Base-by-base conservation (phyloP, 2,888 invertebrate genomes). In the Chloromyia formosa region DNA sequence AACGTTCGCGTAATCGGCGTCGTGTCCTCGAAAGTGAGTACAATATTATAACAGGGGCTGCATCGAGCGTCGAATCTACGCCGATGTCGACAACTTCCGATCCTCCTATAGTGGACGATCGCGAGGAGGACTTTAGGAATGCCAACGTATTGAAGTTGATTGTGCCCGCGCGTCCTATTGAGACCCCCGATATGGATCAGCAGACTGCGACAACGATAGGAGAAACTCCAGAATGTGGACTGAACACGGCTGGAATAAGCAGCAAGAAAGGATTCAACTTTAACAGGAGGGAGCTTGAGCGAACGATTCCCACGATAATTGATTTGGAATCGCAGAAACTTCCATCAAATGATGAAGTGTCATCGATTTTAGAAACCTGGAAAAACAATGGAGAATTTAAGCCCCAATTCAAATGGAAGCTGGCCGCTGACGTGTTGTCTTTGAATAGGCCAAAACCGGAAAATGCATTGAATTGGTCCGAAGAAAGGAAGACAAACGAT, bases 1-100 rank as follows among this genome's bases (percentile, higher is more conserved):
- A 82, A n/a, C 77, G 78, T 0, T 76, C 79, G 0, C 79, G 79
- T 14, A 83, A 82, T 77, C 79, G 80, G 1, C 79, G 77, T 7
- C 81, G 79, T 74, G 81, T 82, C 1, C 74, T 82, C 1, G 79
- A 80, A 75, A 81, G 82, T 73, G 82, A 82, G 78, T 82, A 79
- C 74, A 76, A 80, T 74, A 81, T 80, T 76, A 58, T 78, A 9
- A 74, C 53, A 2, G 62, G 62, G 1, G 27, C n/a, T 27, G 27
- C 20, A 12, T 78, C 77, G 60, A 77, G 75, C 10, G 66, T 74
- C 0, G 35, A 80, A 20, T 79, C 79, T 0, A 81, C 81, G 1
- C 82, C 82, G 0, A 82, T 82, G 82, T 82, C 82, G 2, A 81
- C 81, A 9, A 79, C 80, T 27, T 82, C 82, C 1, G 81, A 80